Evolutionary conservation across 2,113 vertebrate species (phyloP).

Genomic region (Anolis sagrei): DNA sequence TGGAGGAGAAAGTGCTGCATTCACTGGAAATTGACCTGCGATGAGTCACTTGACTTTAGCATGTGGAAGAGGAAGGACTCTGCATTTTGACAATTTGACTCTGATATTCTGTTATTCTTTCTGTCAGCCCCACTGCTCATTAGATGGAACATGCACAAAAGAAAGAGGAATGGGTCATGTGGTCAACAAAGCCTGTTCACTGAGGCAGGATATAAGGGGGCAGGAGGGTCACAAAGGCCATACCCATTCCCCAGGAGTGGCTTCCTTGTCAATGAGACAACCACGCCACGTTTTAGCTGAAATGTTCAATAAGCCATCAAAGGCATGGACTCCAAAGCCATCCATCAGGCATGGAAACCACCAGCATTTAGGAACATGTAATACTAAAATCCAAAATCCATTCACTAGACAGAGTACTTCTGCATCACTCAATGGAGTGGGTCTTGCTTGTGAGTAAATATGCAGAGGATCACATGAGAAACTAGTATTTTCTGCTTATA

Average conservation of each 20-base stretch:
- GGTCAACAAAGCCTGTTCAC: too few relatives aligned
- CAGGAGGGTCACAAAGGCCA: neutral
- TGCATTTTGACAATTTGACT: slow-evolving; percentile 6
- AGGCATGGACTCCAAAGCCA: too few relatives aligned
- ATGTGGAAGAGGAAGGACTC: rapidly evolving
- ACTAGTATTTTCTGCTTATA: neutral
- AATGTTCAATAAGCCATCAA: too few relatives aligned
- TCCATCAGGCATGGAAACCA: too few relatives aligned
- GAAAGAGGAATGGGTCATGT: neutral
- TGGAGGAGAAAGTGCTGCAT: slow-evolving; percentile 53
- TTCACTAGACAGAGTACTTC: neutral
- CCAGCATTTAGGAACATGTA: neutral
- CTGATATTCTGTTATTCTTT: neutral
- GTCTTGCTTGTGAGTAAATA: neutral
- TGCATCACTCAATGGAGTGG: neutral
- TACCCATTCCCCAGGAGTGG: neutral
- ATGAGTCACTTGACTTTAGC: slow-evolving; percentile 55
- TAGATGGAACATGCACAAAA: neutral
- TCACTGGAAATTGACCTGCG: slow-evolving; percentile 66
- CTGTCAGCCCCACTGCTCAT: neutral
- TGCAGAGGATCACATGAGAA: neutral
- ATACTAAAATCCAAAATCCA: neutral
- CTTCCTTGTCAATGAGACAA: too few relatives aligned
- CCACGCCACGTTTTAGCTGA: too few relatives aligned
- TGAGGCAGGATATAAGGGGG: too few relatives aligned